A percentile compares a stretch with the other conserved stretches of the same genome.
These are phyloP conservation scores for Atrichornis clamosus DNA, from an alignment of 2,113 vertebrate species.

Conservation along the genomic window DNA sequence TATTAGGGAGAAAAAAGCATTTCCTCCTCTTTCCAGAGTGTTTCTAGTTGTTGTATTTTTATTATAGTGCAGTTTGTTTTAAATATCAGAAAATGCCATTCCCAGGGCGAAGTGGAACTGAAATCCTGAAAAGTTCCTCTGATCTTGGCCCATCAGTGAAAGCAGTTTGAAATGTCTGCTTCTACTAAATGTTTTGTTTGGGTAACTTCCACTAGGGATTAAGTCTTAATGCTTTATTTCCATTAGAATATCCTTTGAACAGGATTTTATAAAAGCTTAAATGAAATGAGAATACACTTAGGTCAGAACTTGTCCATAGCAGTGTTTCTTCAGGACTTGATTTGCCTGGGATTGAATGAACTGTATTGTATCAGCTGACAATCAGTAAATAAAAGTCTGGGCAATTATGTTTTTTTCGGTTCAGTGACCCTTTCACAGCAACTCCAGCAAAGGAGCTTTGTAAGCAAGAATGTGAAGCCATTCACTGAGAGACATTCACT, in stretches of 20 bases:
- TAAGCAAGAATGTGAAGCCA: background rate
- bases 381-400: background rate
- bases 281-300: constrained; percentile 25
- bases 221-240: constrained; percentile 33
- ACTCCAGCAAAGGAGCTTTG: background rate
- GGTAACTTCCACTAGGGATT: constrained; percentile 42
- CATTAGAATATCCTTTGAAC: constrained; percentile 44
- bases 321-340: background rate
- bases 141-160: constrained; percentile 21
- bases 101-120: constrained; percentile 10
- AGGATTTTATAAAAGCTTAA: constrained; percentile 22
- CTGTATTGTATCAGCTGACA: background rate
- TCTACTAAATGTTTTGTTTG: constrained; percentile 44
- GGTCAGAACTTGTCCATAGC: background rate
- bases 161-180: constrained; percentile 19
- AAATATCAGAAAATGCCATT: background rate
- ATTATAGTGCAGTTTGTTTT: background rate
- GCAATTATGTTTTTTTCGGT: background rate
- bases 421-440: background rate
- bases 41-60: background rate
- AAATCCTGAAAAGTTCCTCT: constrained; percentile 20
- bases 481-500: background rate
- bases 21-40: background rate
- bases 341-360: constrained; percentile 11
- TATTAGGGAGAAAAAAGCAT: background rate